Evolutionary conservation across 1,140 invertebrate species (phyloP), one percentile per base, ranked within the genome.

Genomic region (Drosophila parabipectinata): DNA sequence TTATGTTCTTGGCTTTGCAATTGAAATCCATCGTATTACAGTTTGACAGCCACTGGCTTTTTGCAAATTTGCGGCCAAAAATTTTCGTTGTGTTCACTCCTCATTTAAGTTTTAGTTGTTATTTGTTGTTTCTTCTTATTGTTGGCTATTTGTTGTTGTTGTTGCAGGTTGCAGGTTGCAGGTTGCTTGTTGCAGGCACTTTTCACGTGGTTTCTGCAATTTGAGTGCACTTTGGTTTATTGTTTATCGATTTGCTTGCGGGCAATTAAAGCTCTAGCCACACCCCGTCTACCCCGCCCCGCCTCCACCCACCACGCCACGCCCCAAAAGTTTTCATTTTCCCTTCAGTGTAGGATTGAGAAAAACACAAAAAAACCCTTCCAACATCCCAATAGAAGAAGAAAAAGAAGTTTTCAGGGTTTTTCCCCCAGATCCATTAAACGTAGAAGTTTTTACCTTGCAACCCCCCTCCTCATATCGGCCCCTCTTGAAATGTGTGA

Each of bases 161-260:
- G 14, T 24, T 60, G 57, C 14, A 34, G 24, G 24, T 67, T 59
- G 37, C 52, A 56, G 41, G 41, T 71, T 41, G 55, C 34, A 39
- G 52, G 28, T 32, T 55, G 45, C 18, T 28, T 18, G 63, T 72
- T 47, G 21, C 24, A 50, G 62, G 50, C 58, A 80, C 57, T 76
- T 80, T 58, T 57, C 72, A 60, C 62, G 62, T 73, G 54, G 52
- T 51, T 34, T 37, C 56, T 62, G 79, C 75, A 84, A 79, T 64
- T 67, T 54, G 80, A 76, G 63, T 48, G 58, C 80, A 72, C 72
- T 80, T 74, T 60, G 59, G 63, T 67, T 62, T 64, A 77, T 81
- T 87, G 81, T 78, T 81, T 74, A 78, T 80, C 69, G 74, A 85
- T 81, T 77, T 64, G 63, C 54, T 73, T 50, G 66, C 54, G 56